A percentile compares a stretch with the other conserved stretches of the same genome.
These are phyloP conservation scores for Subacronicta megacephala DNA, from an alignment of 2,888 invertebrate genomes.

Conservation along the genomic window DNA sequence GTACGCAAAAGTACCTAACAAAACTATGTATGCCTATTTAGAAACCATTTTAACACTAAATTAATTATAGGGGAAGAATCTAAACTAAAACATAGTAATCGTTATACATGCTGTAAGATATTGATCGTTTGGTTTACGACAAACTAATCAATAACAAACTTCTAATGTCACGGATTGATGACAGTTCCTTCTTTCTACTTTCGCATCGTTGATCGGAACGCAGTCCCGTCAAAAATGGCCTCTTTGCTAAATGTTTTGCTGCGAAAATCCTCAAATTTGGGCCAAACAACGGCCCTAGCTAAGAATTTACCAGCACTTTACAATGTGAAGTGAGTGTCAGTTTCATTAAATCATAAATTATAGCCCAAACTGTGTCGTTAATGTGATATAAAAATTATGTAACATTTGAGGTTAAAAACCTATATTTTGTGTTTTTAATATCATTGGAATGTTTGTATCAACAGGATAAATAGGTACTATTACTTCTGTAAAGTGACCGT, in stretches of 20 bases:
- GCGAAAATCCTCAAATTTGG: slow-evolving; percentile 87
- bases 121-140: no score
- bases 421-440: slow-evolving; percentile 27
- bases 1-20: not conserved
- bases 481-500: not conserved
- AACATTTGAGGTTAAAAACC: slow-evolving; percentile 78
- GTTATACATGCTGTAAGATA: no score
- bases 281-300: slow-evolving; percentile 77
- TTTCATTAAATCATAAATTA: slow-evolving; percentile 34
- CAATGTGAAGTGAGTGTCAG: slow-evolving; percentile 86
- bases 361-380: slow-evolving; percentile 21
- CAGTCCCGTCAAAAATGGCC: slow-evolving; percentile 83
- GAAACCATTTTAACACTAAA: no score
- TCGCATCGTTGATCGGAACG: slow-evolving; percentile 57
- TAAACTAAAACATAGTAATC: no score
- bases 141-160: no score
- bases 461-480: not conserved
- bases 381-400: slow-evolving; percentile 77
- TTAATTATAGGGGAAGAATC: no score
- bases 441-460: not conserved
- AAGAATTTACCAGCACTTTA: slow-evolving; percentile 85
- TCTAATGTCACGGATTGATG: slow-evolving; percentile 11
- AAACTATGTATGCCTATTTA: no score
- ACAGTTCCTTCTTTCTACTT: slow-evolving; percentile 11
- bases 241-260: slow-evolving; percentile 87